Base-by-base conservation (phyloP, 2,888 invertebrate species). In the Nephrotoma appendiculata region DNA sequence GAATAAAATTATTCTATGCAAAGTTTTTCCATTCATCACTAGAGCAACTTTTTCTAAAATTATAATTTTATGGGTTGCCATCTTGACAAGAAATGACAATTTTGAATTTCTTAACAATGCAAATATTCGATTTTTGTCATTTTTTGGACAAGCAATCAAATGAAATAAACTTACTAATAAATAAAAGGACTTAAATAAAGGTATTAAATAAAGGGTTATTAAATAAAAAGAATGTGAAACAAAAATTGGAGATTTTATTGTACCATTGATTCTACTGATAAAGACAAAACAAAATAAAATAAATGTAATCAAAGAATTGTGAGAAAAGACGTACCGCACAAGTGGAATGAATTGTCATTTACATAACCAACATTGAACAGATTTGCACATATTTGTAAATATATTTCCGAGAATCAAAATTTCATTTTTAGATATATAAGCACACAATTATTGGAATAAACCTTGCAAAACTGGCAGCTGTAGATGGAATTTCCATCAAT, bases 321-420 rank as follows among this genome's bases (percentile, higher is more conserved):
- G 19, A 83, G 83, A 83, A 83, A 83, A 19, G 83, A 31, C 15
- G 83, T 15, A 15, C 31, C 83, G n/a, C 12, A 83, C 83, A 83
- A 83, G 83, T 83, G 83, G 83, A 83, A 12, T 83, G 19, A 83
- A 83, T 83, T 31, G 83, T 83, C 19, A 83, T 83, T 19, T 83
- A 31, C 48, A 48, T 9, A 48, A 9, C 48, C 48, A 48, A n/a
- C 31, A 7, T 84, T 41, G 84, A 84, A 84, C 42, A 41, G 84
- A 84, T 84, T 84, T 84, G 43, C 43, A 43, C 48, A 48, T 11
- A 43, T 48, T 85, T 6, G 11, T 48, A 48, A 48, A 11, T 48
- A 44, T 85, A 85, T 85, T 85, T 85, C 85, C 44, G 85, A 48
- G 43, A 85, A 85, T 85, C 85, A 85, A 85, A 85, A 85, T 85